A percentile compares a stretch with the other conserved stretches of the same genome.
Conservation (phyloP, 2,888 invertebrate genomes). For the Nymphalis polychloros region DNA sequence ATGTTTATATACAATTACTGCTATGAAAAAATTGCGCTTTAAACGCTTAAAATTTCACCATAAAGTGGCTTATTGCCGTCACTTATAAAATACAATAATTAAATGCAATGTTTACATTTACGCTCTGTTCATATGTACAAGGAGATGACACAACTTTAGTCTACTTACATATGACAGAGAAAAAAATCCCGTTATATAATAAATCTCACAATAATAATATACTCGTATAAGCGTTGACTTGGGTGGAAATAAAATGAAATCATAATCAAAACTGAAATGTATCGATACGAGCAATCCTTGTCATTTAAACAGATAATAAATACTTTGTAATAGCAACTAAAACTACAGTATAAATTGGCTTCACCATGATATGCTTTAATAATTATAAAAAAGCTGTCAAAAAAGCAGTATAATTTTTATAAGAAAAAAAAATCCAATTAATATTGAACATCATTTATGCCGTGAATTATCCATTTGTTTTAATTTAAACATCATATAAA, state of each 20-base stretch:
- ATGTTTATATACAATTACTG: constrained; percentile 79
- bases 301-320: constrained; percentile 55
- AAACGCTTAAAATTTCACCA: constrained; percentile 67
- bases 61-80: constrained; percentile 71
- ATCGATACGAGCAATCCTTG: not conserved
- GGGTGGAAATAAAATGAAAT: no score
- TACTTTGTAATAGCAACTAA: constrained; percentile 57
- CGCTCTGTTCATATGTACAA: constrained; percentile 31
- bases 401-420: constrained; percentile 42
- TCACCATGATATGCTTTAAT: constrained; percentile 70
- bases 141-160: not conserved
- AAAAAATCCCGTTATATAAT: not conserved
- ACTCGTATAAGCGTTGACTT: no score
- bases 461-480: not conserved
- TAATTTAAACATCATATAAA: no score
- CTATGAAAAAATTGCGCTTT: constrained; percentile 77
- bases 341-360: constrained; percentile 55
- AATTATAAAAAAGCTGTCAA: constrained; percentile 67
- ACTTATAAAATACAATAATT: constrained; percentile 51
- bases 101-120: constrained; percentile 48
- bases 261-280: not conserved
- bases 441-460: not conserved
- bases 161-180: not conserved
- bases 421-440: not conserved
- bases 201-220: not conserved